Conservation (phyloP, 2,113 vertebrate species). For the Strix aluco region DNA sequence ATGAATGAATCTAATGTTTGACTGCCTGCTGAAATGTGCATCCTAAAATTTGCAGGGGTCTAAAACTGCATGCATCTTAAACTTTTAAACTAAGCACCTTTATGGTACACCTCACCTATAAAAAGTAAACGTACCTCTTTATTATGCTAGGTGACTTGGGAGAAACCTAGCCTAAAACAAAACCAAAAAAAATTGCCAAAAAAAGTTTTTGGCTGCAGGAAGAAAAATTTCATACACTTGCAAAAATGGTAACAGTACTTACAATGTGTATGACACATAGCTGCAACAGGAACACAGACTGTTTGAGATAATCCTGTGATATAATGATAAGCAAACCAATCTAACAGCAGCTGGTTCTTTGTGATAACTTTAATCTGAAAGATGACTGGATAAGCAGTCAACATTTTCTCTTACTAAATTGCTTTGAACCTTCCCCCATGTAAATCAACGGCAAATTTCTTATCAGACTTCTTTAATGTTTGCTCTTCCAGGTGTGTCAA, state of each 20-base stretch:
- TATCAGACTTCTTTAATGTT: neutral
- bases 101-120: neutral
- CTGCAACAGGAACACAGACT: neutral
- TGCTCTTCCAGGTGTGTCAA: neutral
- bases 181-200: neutral
- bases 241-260: neutral
- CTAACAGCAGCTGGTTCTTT: constrained; percentile 11
- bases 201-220: neutral
- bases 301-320: neutral
- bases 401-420: neutral
- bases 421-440: neutral
- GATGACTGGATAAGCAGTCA: neutral
- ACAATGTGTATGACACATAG: neutral
- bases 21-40: neutral
- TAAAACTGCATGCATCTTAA: neutral
- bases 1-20: neutral
- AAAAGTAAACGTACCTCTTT: neutral
- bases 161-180: neutral
- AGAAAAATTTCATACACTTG: neutral
- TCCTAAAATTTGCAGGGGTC: neutral
- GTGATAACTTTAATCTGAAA: constrained; percentile 38
- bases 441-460: neutral
- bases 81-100: neutral
- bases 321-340: neutral
- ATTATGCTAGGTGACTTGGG: neutral